Evolutionary conservation across 2,888 invertebrate genomes (phyloP), one percentile per base, ranked within the genome.

Genomic region (Drosophila demipolita): DNA sequence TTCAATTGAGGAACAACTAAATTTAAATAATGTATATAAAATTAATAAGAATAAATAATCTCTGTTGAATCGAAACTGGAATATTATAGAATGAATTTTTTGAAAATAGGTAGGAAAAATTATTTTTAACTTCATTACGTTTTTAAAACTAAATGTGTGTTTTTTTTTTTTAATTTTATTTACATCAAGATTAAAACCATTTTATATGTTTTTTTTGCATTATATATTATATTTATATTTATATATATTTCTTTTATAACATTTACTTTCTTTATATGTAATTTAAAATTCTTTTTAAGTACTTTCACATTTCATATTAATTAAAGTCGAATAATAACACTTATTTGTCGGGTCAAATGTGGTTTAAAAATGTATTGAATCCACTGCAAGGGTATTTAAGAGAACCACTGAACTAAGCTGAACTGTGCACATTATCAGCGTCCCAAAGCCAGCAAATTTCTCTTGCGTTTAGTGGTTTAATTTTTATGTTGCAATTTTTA

Each of bases 391-490:
- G 20, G 48, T 20, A 61, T 40, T 7, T 1, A 53, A 26, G 9
- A 5, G 23, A 42, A 26, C 20, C 11, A 35, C n/a, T 57, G 52
- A 66, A 61, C 58, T 66, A 11, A 70, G 58, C 48, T 26, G 55
- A 54, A 60, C 57, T 65, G 66, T n/a, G 66, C 62, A 57, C 57
- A 70, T 75, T 71, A 65, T 71, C 71, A 75, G 54, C 60, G 38
- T 53, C 69, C 60, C 61, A 64, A 75, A 80, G 65, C 29, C 65
- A 53, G 63, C 72, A 77, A 77, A 81, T 86, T 86, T 75, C 68
- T 66, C 73, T 71, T 82, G 85, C 79, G 85, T 82, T 84, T 84
- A 84, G 90, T 84, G 90, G 90, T 87, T 89, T 84, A 84, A 89
- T 89, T 84, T 85, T 85, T 77, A 85, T 85, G 85, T 66, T 77